Percentiles rank a stretch among this genome's conserved stretches.
Conservation (phyloP, 1,140 invertebrate genomes). For the Drosophila setifemur region DNA sequence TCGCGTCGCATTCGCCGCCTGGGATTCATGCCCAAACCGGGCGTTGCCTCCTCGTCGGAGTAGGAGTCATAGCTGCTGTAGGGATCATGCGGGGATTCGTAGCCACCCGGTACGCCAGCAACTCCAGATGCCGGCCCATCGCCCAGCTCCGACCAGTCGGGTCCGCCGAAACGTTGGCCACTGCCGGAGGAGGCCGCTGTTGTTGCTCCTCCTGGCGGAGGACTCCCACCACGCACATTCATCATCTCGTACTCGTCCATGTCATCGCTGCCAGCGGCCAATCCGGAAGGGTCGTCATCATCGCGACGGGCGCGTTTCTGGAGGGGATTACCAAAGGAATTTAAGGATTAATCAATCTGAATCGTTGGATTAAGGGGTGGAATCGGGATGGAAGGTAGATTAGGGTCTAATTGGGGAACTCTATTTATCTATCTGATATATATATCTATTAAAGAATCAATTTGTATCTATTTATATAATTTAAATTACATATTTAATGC, state of each 20-base stretch:
- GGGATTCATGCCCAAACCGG: constrained; percentile 70
- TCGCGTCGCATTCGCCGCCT: constrained; percentile 71
- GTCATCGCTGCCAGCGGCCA: constrained; percentile 43
- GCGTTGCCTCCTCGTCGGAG: constrained; percentile 59
- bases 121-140: constrained; percentile 19
- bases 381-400: too few relatives aligned
- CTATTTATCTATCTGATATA: too few relatives aligned
- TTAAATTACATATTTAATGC: too few relatives aligned
- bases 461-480: too few relatives aligned
- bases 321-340: too few relatives aligned
- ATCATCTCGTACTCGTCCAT: constrained; percentile 88
- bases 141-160: constrained; percentile 35
- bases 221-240: constrained; percentile 89
- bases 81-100: constrained; percentile 82
- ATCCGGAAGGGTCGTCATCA: constrained; percentile 23
- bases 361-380: too few relatives aligned
- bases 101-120: constrained; percentile 21
- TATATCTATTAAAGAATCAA: too few relatives aligned
- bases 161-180: constrained; percentile 14
- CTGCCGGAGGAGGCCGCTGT: constrained; percentile 8
- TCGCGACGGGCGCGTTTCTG: constrained; percentile 58
- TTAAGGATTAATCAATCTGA: too few relatives aligned
- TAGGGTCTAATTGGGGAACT: too few relatives aligned
- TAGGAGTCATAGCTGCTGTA: constrained; percentile 84
- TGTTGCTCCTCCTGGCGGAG: constrained; percentile 81